A percentile compares a stretch with the other conserved stretches of the same genome.
phyloP scores from a whole-genome alignment of 2,113 vertebrate species.

The Nothoprocta perdicaria region DNA sequence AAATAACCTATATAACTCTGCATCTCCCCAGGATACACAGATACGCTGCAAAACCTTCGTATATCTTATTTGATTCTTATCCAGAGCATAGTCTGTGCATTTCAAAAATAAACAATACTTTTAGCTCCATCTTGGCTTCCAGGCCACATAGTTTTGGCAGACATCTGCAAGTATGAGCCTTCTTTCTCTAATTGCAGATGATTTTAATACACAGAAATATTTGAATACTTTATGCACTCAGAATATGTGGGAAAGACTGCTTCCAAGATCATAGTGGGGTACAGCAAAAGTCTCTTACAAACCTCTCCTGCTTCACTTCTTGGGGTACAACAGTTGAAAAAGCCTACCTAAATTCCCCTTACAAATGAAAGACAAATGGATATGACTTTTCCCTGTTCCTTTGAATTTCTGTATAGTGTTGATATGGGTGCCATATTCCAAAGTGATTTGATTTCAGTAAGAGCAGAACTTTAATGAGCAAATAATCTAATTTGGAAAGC shows the following conservation, averaged over 20 bases:
- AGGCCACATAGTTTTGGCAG: not conserved
- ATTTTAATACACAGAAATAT: not conserved
- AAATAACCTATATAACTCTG: not conserved
- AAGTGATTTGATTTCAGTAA: not conserved
- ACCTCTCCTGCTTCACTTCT: not conserved
- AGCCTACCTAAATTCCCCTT: not conserved
- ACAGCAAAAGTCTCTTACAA: not conserved
- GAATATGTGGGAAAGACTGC: not conserved
- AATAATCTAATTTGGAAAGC: not conserved
- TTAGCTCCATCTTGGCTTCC: not conserved
- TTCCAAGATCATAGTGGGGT: not conserved
- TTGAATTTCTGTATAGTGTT: not conserved
- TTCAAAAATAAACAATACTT: not conserved
- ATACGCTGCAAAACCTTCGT: not conserved
- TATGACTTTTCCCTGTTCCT: rapidly evolving
- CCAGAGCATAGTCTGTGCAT: not conserved
- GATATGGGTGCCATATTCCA: not conserved
- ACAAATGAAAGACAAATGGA: not conserved
- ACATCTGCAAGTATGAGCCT: not conserved
- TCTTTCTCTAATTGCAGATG: not conserved
- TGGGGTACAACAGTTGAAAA: not conserved
- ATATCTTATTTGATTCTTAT: not conserved
- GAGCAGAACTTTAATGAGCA: not conserved
- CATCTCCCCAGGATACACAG: not conserved
- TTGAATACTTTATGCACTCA: not conserved